Base-by-base conservation (phyloP, 2,888 invertebrate genomes). In the Hirudinaria manillensis region DNA sequence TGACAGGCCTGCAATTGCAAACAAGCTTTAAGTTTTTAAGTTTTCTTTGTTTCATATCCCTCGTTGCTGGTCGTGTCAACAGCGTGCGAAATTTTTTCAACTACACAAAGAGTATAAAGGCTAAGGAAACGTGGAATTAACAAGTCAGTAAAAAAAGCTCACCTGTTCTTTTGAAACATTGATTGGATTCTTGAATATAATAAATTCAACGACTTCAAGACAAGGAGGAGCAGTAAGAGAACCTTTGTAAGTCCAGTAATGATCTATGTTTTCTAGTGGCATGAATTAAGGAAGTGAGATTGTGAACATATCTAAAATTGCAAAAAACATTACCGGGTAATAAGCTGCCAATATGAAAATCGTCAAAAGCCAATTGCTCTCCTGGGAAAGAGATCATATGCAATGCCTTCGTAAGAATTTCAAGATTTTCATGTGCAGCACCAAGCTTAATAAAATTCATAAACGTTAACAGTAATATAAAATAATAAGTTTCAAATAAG, bases 151-250 rank as follows among this genome's bases (percentile, higher is more conserved):
- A 61, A 61, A 61, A 4, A 61, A 70, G n/a, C 34, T 32, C 53
- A 72, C 72, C 53, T 72, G 72, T 19, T 51, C 32, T n/a, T 36
- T 19, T 24, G 55, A 53, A 55, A 72, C 24, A 4, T 27, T 16
- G 19, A 72, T 72, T 19, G 72, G 72, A 29, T 72, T 27, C n/a
- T 55, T 32, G 56, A 53, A 72, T 29, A 72, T 55, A 6, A 72
- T 32, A 55, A 72, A 72, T 21, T 45, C 27, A n/a, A 55, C 72
- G n/a, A 72, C 27, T 53, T 72, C 72, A 16, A 72, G 72, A 24
- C 72, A 72, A 19, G 72, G 72, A 55, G 72, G 72, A 19, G 72
- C 55, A 32, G 72, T 72, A 27, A 72, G 55, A 19, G 72, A 72
- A 34, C 72, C 72, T 24, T 45, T 21, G 34, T 72, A 72, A 16